Base-by-base conservation (phyloP, 2,797 vertebrate species). In the Pseudochaenichthys georgianus region DNA sequence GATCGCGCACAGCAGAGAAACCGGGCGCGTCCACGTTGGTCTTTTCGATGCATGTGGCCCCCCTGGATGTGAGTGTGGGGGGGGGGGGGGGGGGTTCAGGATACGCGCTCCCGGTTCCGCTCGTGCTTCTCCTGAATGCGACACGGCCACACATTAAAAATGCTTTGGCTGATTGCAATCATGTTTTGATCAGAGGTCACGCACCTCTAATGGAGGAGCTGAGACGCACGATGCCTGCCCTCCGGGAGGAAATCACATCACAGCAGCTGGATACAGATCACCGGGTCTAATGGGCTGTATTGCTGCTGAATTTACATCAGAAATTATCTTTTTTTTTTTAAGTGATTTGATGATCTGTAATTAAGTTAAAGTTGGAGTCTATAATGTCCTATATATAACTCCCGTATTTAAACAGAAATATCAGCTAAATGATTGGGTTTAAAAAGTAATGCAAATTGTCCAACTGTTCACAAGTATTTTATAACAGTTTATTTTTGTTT, bases 81-180 rank as follows among this genome's bases (percentile, higher is more conserved):
- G 5, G 6, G 3, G 43, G 15, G 23, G 54, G 23, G 3, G 61
- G 23, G 5, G 6, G 3, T 4, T 5, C 9, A 19, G 58, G n/a
- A 55, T 9, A 86, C 73, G 83, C 89, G 88, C 85, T 54, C 69
- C 66, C 64, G 34, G 77, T 85, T 83, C 75, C 80, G 92, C 91
- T 93, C 91, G 88, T 88, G 78, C 87, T 75, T 51, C 21, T 75
- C 54, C 67, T 78, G 85, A 88, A 88, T 92, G 92, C 92, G 91
- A 92, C 93, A 90, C 80, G 86, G 81, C 62, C 82, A 63, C 78
- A 75, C 54, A 69, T 77, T 65, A 80, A 83, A 90, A 87, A 89
- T 75, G 70, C 70, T 70, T 83, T 62, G 46, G 47, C 58, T 82
- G 86, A 87, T 87, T 85, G 81, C 77, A 73, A 85, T 86, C 78